Evolutionary conservation across 2,797 vertebrate genomes (phyloP).

Genomic region (Enteromius paludinosus): DNA sequence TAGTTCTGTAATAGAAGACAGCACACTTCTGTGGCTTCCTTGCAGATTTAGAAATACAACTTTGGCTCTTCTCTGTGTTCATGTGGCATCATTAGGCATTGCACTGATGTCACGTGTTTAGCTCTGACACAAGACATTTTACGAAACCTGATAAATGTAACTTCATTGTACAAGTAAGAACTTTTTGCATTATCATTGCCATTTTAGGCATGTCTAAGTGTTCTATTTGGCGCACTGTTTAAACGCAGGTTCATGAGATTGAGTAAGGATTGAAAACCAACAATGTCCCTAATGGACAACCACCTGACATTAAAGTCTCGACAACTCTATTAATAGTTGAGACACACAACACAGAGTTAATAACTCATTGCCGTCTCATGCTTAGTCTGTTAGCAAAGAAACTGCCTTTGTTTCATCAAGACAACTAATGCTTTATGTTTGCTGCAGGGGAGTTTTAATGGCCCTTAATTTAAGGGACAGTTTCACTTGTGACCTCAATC

Average conservation of each 20-base stretch:
- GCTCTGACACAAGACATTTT: not conserved
- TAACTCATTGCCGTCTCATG: conserved; percentile 9
- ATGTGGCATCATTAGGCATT: not conserved
- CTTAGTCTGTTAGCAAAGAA: conserved; percentile 36
- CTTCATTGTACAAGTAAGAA: not conserved
- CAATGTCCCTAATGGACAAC: not conserved
- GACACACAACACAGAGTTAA: conserved; percentile 25
- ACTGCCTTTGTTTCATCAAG: conserved; percentile 59
- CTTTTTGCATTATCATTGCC: not conserved
- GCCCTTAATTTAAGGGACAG: conserved; percentile 8
- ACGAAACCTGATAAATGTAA: not conserved
- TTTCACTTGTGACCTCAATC: conserved; percentile 15
- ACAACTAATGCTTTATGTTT: conserved; percentile 58
- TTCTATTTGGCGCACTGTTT: too few species aligned
- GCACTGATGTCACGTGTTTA: not conserved
- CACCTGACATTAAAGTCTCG: conserved; percentile 11
- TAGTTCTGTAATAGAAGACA: not conserved
- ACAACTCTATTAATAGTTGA: conserved; percentile 15
- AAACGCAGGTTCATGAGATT: too few species aligned
- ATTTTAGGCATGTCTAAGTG: not conserved
- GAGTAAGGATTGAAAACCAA: conserved; percentile 1
- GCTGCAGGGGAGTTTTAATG: conserved; percentile 32
- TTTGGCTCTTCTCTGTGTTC: not conserved
- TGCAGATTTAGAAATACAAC: not conserved
- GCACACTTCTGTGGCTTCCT: not conserved